Percentiles rank a stretch among this genome's conserved stretches.
These are phyloP conservation scores for Tapera naevia DNA, from an alignment of 2,797 vertebrate genomes.

Conservation along the genomic window DNA sequence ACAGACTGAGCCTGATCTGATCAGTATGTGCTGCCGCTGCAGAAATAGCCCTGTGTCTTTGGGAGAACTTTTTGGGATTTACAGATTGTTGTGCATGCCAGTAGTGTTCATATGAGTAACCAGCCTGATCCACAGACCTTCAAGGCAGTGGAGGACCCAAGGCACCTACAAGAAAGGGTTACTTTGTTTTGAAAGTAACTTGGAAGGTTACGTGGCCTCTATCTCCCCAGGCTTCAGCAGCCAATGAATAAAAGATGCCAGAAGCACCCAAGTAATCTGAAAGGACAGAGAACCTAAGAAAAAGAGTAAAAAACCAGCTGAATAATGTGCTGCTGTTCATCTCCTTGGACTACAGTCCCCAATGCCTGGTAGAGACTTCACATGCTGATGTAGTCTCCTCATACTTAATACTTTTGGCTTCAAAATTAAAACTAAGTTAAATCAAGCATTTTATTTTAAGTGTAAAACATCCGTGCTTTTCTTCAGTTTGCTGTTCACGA, in stretches of 20 bases:
- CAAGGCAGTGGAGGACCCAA: neutral
- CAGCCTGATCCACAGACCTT: neutral
- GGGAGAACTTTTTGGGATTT: neutral
- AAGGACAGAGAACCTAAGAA: neutral
- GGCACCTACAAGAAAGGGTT: neutral
- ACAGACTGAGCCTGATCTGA: neutral
- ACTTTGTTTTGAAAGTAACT: neutral
- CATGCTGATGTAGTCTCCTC: neutral
- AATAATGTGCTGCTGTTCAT: neutral
- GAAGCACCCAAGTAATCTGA: neutral
- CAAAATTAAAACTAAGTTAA: neutral
- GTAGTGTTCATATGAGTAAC: neutral
- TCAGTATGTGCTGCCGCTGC: neutral
- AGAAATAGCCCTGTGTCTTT: neutral
- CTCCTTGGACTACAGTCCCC: neutral
- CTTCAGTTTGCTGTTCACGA: neutral
- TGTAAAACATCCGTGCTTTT: neutral
- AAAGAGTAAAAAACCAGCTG: neutral
- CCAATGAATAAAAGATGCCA: conserved; percentile 24
- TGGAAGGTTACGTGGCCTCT: neutral
- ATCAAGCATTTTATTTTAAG: neutral
- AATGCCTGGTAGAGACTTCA: neutral
- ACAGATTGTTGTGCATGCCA: neutral
- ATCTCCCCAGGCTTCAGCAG: neutral
- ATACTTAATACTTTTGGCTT: neutral